A percentile compares a stretch with the other conserved stretches of the same genome.
Conservation (phyloP, 2,113 vertebrate species). For the Amia ocellicauda region DNA sequence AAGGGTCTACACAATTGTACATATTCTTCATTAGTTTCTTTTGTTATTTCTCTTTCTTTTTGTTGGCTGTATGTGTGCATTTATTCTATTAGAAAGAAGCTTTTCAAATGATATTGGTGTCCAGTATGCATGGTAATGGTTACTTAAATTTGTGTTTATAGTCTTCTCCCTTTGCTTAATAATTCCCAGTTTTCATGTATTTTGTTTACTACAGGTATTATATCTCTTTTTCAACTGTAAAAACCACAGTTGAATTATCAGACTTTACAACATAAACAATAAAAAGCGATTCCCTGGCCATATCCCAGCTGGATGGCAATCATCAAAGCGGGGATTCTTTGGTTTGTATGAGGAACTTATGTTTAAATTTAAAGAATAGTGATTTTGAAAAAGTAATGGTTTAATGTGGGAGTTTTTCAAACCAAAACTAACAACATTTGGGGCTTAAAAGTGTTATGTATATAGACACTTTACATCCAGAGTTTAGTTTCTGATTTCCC, state of each 20-base stretch:
- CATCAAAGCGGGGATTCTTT: not conserved
- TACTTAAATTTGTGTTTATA: no score
- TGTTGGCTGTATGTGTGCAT: no score
- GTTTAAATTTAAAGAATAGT: not conserved
- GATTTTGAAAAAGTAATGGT: not conserved
- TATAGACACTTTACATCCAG: not conserved
- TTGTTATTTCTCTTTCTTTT: no score
- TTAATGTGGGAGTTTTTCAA: conserved; percentile 1
- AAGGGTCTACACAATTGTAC: no score
- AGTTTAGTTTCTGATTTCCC: not conserved
- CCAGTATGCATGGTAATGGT: no score
- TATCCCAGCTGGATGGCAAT: not conserved
- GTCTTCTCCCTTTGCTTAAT: no score
- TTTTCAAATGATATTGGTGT: no score
- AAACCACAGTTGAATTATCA: not conserved
- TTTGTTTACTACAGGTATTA: not conserved
- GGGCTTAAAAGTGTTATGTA: not conserved
- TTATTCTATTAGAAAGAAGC: no score
- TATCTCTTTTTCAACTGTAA: not conserved
- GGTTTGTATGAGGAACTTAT: not conserved
- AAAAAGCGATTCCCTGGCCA: not conserved
- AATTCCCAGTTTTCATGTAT: no score
- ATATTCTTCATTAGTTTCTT: no score
- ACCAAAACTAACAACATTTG: not conserved
- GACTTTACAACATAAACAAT: conserved; percentile 3